Evolutionary conservation across 2,888 invertebrate genomes (phyloP).

Genomic region (Platypus cylindrus): DNA sequence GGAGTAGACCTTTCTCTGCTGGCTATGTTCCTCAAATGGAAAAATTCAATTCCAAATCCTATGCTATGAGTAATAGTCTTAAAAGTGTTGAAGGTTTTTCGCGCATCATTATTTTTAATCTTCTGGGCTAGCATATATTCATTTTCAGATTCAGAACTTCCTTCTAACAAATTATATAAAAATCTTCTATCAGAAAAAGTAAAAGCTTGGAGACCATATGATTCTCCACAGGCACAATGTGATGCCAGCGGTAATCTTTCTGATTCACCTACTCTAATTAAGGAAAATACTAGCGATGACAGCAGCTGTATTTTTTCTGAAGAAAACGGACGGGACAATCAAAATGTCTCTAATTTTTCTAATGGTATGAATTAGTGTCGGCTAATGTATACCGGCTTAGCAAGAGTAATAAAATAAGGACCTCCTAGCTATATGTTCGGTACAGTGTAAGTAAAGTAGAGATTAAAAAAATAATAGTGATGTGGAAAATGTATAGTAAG

Average conservation of each 20-base stretch:
- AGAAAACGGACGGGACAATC: conserved; percentile 13
- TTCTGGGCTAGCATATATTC: background rate
- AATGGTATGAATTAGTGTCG: no score
- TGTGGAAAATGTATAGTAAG: no score
- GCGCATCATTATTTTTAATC: conserved; percentile 1
- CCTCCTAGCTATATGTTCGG: no score
- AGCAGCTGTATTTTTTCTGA: conserved; percentile 18
- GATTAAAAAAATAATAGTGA: no score
- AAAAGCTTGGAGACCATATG: conserved; percentile 21
- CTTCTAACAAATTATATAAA: conserved; percentile 27
- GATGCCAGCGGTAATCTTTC: conserved; percentile 10
- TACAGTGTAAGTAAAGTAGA: no score
- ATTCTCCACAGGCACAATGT: background rate
- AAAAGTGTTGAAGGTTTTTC: conserved; percentile 25
- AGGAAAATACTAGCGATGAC: conserved; percentile 19
- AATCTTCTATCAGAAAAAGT: conserved; percentile 27
- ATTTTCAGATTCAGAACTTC: conserved; percentile 21
- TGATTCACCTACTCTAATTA: conserved; percentile 16
- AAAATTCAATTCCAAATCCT: conserved; percentile 17
- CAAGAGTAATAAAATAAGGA: no score
- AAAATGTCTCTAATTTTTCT: background rate
- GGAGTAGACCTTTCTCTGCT: conserved; percentile 28
- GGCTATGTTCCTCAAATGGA: conserved; percentile 20
- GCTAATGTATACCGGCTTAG: no score
- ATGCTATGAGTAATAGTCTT: conserved; percentile 19